Evolutionary conservation across 2,113 vertebrate species (phyloP).

Genomic region (Thermophis baileyi): DNA sequence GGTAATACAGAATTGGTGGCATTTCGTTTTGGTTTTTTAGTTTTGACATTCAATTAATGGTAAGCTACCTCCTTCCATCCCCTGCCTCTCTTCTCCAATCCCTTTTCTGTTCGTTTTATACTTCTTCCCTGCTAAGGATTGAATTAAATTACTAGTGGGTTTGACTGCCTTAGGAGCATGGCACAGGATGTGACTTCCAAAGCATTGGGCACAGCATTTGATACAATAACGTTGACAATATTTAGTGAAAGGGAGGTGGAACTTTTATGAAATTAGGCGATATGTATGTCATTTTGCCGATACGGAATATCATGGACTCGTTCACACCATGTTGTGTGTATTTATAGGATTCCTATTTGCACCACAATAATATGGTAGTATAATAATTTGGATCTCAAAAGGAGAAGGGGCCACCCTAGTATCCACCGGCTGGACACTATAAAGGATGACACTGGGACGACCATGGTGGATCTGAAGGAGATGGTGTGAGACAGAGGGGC

Average conservation of each 20-base stretch:
- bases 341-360: background rate
- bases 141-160: background rate
- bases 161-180: background rate
- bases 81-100: too few species aligned
- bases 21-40: background rate
- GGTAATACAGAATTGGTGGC: background rate
- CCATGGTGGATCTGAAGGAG: too few species aligned
- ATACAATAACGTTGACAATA: background rate
- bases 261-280: constrained; percentile 13
- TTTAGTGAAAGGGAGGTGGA: background rate
- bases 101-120: background rate
- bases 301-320: constrained; percentile 6
- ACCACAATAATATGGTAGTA: background rate
- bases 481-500: too few species aligned
- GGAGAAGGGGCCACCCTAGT: too few species aligned
- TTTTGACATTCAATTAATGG: background rate
- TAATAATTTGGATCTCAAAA: background rate
- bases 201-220: background rate
- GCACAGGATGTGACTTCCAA: background rate
- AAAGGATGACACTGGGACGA: too few species aligned
- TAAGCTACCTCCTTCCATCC: too few species aligned
- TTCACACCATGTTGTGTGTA: background rate
- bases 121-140: constrained; percentile 9
- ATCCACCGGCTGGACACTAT: too few species aligned
- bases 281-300: background rate